Percentiles rank a stretch among this genome's conserved stretches.
Conservation (phyloP, 2,888 invertebrate genomes). For the Acleris holmiana region DNA sequence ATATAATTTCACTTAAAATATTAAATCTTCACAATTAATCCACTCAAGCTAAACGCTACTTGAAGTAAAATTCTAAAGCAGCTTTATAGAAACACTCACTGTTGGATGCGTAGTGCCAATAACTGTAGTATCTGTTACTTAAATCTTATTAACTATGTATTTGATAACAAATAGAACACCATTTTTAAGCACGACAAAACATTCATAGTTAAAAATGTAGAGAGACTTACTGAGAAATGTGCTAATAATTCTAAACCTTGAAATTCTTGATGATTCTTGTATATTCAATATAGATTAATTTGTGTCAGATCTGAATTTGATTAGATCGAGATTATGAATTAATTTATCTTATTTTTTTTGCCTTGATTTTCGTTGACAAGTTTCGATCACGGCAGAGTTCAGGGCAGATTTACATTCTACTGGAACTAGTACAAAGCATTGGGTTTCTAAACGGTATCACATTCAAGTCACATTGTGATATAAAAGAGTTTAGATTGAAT, state of each 20-base stretch:
- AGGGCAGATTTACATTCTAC: constrained; percentile 65
- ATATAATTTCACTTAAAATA: constrained; percentile 80
- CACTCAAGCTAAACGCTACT: constrained; percentile 60
- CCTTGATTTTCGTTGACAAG: constrained; percentile 74
- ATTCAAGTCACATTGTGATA: constrained; percentile 68
- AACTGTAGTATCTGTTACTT: constrained; percentile 82
- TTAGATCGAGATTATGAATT: constrained; percentile 47
- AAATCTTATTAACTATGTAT: constrained; percentile 82
- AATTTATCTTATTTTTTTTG: constrained; percentile 42
- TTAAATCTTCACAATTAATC: constrained; percentile 62
- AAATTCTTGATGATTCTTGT: constrained; percentile 65
- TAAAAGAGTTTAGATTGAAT: constrained; percentile 49
- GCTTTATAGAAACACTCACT: constrained; percentile 54
- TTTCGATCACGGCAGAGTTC: constrained; percentile 79
- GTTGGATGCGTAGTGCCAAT: constrained; percentile 80
- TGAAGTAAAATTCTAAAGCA: constrained; percentile 56
- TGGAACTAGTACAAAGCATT: constrained; percentile 76
- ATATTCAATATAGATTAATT: constrained; percentile 65
- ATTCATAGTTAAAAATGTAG: constrained; percentile 85
- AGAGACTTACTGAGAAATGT: constrained; percentile 85
- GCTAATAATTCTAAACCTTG: constrained; percentile 83
- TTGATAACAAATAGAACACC: constrained; percentile 86
- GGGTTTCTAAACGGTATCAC: constrained; percentile 74
- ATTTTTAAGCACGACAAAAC: constrained; percentile 85
- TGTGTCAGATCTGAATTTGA: constrained; percentile 74